phyloP scores from a whole-genome alignment of 1,140 invertebrate species.

The Aphis gossypii region DNA sequence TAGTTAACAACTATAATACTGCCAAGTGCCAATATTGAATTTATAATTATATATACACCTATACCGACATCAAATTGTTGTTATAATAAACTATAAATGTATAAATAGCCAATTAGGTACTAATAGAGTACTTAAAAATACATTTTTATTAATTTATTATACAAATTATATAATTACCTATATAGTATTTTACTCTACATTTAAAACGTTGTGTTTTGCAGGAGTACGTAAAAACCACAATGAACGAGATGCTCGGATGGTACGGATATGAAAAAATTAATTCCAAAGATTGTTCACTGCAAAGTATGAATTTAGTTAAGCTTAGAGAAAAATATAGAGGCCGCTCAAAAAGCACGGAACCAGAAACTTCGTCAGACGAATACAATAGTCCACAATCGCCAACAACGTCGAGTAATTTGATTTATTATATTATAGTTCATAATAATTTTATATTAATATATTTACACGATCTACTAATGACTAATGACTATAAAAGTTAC shows the following conservation, averaged over 20 bases:
- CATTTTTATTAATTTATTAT: neutral
- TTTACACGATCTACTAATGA: neutral
- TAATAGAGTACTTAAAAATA: neutral
- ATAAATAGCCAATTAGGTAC: neutral
- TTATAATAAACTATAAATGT: neutral
- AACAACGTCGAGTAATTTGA: constrained; percentile 40
- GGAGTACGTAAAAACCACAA: constrained; percentile 88
- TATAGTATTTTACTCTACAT: neutral
- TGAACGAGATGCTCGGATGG: constrained; percentile 89
- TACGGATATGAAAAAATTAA: constrained; percentile 82
- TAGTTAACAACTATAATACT: too few species aligned
- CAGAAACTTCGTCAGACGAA: constrained; percentile 48
- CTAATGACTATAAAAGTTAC: too few species aligned
- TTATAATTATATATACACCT: too few species aligned
- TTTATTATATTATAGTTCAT: constrained; percentile 5
- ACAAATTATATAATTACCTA: constrained; percentile 10
- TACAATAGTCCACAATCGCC: constrained; percentile 44
- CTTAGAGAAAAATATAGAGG: constrained; percentile 40
- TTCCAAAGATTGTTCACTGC: constrained; percentile 51
- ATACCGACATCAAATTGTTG: neutral
- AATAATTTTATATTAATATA: neutral
- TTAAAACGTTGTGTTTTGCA: constrained; percentile 65
- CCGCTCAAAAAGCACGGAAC: constrained; percentile 48
- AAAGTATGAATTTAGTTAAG: constrained; percentile 57
- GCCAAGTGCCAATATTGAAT: too few species aligned